These are phyloP conservation scores for Urocitellus parryii DNA, from an alignment of 2,113 vertebrate species.

Conservation along the genomic window DNA sequence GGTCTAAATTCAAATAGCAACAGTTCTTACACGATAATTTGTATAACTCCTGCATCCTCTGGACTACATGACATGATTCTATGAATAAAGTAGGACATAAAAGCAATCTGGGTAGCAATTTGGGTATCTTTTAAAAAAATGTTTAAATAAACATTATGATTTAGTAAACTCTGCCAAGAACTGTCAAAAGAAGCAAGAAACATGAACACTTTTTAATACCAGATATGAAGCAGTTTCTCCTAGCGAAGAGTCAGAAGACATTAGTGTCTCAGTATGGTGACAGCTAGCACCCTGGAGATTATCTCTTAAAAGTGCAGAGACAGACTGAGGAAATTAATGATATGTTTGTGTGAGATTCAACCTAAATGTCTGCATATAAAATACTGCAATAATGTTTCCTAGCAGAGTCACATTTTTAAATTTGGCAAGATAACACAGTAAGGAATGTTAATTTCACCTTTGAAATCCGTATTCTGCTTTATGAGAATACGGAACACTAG, in stretches of 20 bases:
- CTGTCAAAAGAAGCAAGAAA: conserved; percentile 53
- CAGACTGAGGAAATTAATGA: not conserved
- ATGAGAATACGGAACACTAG: not conserved
- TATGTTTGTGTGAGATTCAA: conserved; percentile 8
- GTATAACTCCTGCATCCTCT: not conserved
- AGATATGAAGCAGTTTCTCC: conserved; percentile 47
- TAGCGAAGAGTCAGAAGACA: not conserved
- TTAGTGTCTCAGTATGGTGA: conserved; percentile 56
- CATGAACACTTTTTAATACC: conserved; percentile 36
- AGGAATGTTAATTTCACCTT: not conserved
- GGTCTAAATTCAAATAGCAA: not conserved
- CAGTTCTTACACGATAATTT: not conserved
- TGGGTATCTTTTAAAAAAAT: conserved; percentile 22
- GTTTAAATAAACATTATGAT: conserved; percentile 65
- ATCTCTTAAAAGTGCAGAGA: conserved; percentile 27
- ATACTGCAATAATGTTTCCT: not conserved
- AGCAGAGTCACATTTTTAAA: not conserved
- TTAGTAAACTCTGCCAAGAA: conserved; percentile 52
- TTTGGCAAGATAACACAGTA: not conserved
- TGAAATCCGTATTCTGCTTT: not conserved
- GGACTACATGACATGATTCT: not conserved
- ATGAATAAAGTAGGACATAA: conserved; percentile 26
- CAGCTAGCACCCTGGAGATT: conserved; percentile 1
- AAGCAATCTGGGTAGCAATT: conserved; percentile 32
- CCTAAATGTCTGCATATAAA: conserved; percentile 10